Evolutionary conservation across 2,888 invertebrate genomes (phyloP), one percentile per base, ranked within the genome.

Genomic region (Apamea monoglypha): DNA sequence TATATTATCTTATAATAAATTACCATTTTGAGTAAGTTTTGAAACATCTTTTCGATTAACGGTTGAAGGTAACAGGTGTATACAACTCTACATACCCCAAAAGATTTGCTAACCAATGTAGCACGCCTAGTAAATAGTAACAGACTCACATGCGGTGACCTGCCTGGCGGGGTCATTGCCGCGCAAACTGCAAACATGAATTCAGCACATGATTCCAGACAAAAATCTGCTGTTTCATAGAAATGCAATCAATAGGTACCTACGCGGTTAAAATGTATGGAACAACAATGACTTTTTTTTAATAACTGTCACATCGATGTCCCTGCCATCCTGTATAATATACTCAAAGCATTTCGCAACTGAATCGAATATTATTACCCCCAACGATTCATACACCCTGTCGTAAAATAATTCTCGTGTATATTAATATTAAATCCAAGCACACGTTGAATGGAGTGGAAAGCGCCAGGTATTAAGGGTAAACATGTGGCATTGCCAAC

Each of bases 371-470:
- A 73, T 80, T 67, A 71, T 47, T 70, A 76, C 53, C 53, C 40
- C 2, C 66, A 7, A 53, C 53, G 61, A 67, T 25, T 72, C 80
- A 81, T 67, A 79, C 80, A 72, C 56, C 74, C 78, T 79, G 84
- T 86, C 86, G 86, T 81, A 87, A 88, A 89, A 84, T 85, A 86
- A 90, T 88, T 90, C 87, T 75, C 86, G 84, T 89, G 86, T 90
- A 91, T 90, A 91, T 91, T 92, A 92, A 92, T 93, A 91, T 90
- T 88, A 86, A 90, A 92, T 91, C 92, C 90, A 91, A 92, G 91
- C 91, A 92, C 91, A 92, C 91, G 92, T 92, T 89, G 90, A 86
- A 89, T 88, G 90, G 91, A 91, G 91, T 91, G 91, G 90, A 90
- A 89, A 91, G 89, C 91, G 88, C 83, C 88, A 89, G 90, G 91